Evolutionary conservation across 2,797 vertebrate genomes (phyloP).

Genomic region (Hypotaenidia okinawae): DNA sequence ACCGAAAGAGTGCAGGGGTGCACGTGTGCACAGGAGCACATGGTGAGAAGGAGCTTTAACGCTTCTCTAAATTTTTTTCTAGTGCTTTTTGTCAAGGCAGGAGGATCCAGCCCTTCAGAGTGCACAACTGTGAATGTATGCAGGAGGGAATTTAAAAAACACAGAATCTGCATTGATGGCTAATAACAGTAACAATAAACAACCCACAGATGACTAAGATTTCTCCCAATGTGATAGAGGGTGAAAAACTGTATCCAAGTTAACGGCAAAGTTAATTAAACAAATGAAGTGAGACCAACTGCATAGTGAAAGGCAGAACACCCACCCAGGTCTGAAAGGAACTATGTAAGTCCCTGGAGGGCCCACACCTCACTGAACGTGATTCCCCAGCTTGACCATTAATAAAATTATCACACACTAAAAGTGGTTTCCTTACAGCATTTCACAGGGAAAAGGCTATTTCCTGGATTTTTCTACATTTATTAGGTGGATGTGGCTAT

Average conservation of each 20-base stretch:
- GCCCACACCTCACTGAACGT: fast-evolving
- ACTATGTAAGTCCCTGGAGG: neutral
- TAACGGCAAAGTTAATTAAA: neutral
- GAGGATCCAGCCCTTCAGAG: neutral
- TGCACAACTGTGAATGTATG: fast-evolving
- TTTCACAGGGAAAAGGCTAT: neutral
- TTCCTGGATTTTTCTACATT: neutral
- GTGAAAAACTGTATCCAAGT: neutral
- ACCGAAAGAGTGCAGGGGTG: neutral
- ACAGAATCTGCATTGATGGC: neutral
- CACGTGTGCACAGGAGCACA: neutral
- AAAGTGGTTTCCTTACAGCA: neutral
- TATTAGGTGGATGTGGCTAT: neutral
- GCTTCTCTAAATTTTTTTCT: neutral
- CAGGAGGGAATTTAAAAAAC: neutral
- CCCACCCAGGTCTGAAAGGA: neutral
- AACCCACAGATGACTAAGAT: neutral
- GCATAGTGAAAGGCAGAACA: neutral
- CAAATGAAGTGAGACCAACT: neutral
- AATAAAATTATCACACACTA: neutral
- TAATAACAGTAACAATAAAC: neutral
- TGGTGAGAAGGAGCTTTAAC: neutral
- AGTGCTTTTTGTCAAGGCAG: neutral
- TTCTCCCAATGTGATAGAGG: neutral
- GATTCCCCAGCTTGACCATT: neutral